These are phyloP conservation scores for Malurus elegans DNA, from an alignment of 2,113 vertebrate genomes.

Conservation along the genomic window DNA sequence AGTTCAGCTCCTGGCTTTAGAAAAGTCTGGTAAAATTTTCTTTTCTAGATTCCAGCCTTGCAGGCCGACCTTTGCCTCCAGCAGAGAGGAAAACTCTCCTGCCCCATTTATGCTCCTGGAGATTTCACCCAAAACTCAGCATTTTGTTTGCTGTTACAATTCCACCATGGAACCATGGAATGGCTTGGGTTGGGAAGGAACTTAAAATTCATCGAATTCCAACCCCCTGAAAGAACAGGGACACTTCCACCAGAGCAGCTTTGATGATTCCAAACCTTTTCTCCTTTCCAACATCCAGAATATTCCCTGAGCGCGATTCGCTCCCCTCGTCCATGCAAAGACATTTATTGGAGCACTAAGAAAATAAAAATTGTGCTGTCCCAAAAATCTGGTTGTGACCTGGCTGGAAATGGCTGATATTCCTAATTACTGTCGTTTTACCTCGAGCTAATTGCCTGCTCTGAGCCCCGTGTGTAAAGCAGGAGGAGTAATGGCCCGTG, in stretches of 20 bases:
- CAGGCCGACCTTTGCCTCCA: neutral
- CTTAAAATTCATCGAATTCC: neutral
- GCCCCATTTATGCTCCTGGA: neutral
- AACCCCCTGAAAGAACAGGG: neutral
- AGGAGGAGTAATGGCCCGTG: neutral
- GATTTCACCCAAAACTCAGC: no score
- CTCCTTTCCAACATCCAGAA: neutral
- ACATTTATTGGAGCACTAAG: accelerated
- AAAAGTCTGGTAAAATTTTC: neutral
- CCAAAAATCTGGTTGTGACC: neutral
- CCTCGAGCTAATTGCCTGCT: neutral
- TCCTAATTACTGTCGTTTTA: neutral
- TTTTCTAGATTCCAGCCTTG: neutral
- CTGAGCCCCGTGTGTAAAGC: neutral
- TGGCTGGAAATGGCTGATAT: neutral
- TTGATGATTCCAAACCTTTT: neutral
- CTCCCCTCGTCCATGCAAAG: neutral
- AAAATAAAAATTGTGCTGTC: neutral
- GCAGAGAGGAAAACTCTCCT: neutral
- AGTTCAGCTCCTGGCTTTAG: neutral
- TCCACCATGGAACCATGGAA: neutral
- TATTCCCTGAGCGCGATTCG: accelerated
- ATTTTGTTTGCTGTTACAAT: neutral
- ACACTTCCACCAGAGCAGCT: neutral
- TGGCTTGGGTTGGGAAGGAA: neutral